Conservation (phyloP, 2,113 vertebrate genomes). For the Lepus europaeus region DNA sequence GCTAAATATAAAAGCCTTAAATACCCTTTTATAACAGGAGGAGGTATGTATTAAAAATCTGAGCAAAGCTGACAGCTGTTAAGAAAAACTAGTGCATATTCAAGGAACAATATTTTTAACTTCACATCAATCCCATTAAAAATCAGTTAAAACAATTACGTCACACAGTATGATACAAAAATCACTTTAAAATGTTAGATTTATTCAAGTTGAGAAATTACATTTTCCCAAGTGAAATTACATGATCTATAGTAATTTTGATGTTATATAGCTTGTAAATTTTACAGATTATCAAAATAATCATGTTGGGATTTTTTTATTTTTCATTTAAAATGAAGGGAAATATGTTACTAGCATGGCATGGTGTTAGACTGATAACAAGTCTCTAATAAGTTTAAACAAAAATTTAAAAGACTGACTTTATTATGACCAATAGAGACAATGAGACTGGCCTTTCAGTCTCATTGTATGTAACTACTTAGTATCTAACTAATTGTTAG, state of each 20-base stretch:
- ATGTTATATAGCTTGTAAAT: not conserved
- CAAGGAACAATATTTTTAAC: not conserved
- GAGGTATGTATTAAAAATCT: not conserved
- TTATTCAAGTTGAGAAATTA: not conserved
- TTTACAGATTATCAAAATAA: not conserved
- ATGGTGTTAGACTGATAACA: not conserved
- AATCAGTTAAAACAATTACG: not conserved
- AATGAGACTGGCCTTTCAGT: not conserved
- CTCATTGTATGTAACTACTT: too few relatives aligned
- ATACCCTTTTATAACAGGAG: not conserved
- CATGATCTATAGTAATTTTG: not conserved
- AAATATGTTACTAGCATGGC: not conserved
- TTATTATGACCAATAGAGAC: not conserved
- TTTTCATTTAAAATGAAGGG: not conserved
- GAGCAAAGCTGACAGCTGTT: not conserved
- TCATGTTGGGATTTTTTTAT: not conserved
- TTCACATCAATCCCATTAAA: not conserved
- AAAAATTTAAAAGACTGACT: not conserved
- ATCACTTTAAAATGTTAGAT: not conserved
- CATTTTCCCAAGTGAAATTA: not conserved
- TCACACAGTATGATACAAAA: not conserved
- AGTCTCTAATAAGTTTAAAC: not conserved
- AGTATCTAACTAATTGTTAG: not conserved
- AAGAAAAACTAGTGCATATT: not conserved
- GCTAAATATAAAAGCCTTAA: not conserved